Conservation (phyloP, 2,888 invertebrate species). For the Hemicrepidius hirtus region DNA sequence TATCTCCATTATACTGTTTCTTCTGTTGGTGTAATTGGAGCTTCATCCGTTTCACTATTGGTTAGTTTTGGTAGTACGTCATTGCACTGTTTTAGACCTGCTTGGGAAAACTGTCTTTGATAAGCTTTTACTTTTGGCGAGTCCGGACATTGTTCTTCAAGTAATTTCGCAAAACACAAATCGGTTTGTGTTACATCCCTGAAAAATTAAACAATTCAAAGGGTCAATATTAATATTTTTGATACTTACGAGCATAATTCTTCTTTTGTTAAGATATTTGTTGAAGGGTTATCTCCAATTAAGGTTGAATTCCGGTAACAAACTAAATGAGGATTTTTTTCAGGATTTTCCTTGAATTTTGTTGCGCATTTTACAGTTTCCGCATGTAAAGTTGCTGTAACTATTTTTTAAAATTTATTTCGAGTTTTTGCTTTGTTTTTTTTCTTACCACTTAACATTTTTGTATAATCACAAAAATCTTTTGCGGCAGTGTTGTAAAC, state of each 20-base stretch:
- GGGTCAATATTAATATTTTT: not conserved
- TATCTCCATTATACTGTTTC: no score
- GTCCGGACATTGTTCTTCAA: not conserved
- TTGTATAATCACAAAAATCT: constrained; percentile 11
- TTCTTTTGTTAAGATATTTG: constrained; percentile 22
- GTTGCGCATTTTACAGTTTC: constrained; percentile 12
- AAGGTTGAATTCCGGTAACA: constrained; percentile 38
- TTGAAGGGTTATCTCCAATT: constrained; percentile 29
- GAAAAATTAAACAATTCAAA: constrained; percentile 6
- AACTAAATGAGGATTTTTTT: constrained; percentile 13
- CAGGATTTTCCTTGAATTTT: not conserved
- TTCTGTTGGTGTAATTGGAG: no score
- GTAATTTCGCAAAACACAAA: constrained; percentile 5
- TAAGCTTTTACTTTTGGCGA: not conserved
- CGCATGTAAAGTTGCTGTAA: not conserved
- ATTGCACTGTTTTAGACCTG: no score
- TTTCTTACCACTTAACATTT: constrained; percentile 15
- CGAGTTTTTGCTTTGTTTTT: no score
- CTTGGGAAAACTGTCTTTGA: no score
- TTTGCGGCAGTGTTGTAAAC: not conserved
- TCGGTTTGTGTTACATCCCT: constrained; percentile 2
- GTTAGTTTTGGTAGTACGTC: no score
- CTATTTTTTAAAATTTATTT: no score
- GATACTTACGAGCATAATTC: constrained; percentile 35
- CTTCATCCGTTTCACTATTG: no score